Percentiles rank a stretch among this genome's conserved stretches.
Evolutionary conservation across 2,888 invertebrate genomes (phyloP).

Genomic region (Campoletis raptor): DNA sequence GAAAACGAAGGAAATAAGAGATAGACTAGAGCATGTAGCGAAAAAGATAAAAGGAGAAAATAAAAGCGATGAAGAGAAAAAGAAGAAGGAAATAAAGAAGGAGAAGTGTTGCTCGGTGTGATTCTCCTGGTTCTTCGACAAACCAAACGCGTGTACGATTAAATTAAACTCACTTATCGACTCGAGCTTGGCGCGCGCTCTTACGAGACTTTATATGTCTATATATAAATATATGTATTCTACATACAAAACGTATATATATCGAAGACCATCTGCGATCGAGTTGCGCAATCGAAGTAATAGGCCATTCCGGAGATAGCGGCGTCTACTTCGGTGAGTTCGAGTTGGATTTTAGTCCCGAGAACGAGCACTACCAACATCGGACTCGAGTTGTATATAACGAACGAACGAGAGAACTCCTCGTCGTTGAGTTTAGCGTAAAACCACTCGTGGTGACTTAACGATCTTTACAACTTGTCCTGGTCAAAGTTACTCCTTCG

Average conservation of each 20-base stretch:
- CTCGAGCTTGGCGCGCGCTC: constrained; percentile 52
- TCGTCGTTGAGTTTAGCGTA: constrained; percentile 26
- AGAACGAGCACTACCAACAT: constrained; percentile 30
- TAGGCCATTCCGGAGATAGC: constrained; percentile 71
- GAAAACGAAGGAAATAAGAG: constrained; percentile 14
- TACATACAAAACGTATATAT: constrained; percentile 31
- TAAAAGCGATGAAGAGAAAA: neutral
- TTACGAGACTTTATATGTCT: constrained; percentile 36
- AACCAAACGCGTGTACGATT: constrained; percentile 63
- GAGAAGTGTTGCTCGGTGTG: constrained; percentile 53
- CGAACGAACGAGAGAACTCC: constrained; percentile 20
- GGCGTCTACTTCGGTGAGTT: constrained; percentile 53
- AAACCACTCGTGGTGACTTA: constrained; percentile 51
- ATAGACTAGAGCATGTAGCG: constrained; percentile 35
- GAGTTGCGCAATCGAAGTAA: constrained; percentile 70
- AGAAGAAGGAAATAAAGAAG: constrained; percentile 33
- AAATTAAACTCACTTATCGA: constrained; percentile 69
- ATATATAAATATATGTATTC: constrained; percentile 9
- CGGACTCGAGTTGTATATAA: constrained; percentile 32
- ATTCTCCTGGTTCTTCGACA: constrained; percentile 59
- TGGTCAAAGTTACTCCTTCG: constrained; percentile 30
- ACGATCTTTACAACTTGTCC: constrained; percentile 45
- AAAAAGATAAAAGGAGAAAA: constrained; percentile 16
- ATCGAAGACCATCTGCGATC: constrained; percentile 69
- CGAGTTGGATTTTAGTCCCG: constrained; percentile 52